Evolutionary conservation across 2,797 vertebrate species (phyloP), one percentile per base, ranked within the genome.

Genomic region (Mus spretus): DNA sequence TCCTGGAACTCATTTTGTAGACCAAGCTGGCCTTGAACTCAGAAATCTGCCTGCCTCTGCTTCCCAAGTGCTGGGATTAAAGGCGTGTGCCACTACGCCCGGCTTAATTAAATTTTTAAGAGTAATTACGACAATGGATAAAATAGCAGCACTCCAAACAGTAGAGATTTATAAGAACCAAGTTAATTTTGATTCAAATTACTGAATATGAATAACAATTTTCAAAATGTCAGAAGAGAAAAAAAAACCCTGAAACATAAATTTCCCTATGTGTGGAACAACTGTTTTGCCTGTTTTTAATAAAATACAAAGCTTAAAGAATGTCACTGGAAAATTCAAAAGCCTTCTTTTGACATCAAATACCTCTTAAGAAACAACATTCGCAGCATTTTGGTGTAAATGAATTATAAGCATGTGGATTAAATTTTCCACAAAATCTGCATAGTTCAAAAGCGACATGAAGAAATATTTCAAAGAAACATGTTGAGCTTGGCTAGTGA

Each of bases 271-370:
- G 86, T 28, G 90, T 90, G 57, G 65, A 79, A 87, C 55, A 93
- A 80, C 74, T n/a, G 22, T 89, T 97, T 96, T 92, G 53, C 81
- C 91, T 97, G 82, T 92, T 97, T 97, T 94, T 63, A 97, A 97
- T 93, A 90, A 97, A 97, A 91, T 84, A 83, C 92, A 95, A 89
- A 90, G 65, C 89, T 96, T 96, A 47, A 94, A 96, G 90, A 96
- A 90, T 84, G 90, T 93, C 83, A 89, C 75, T 94, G 85, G 87
- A 96, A 98, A 96, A 94, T 94, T 97, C 89, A 96, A 97, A 97
- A 97, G 77, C 44, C 20, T 91, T 86, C 70, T 97, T 96, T 93
- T 96, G 94, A 96, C 91, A 97, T 95, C 85, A 96, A 93, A 95
- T 96, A 77, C 20, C 34, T 95, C 44, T 95, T 93, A 95, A 94